Percentiles rank a stretch among this genome's conserved stretches.
Evolutionary conservation across 2,888 invertebrate genomes (phyloP).

Genomic region (Lacanobia oleracea): DNA sequence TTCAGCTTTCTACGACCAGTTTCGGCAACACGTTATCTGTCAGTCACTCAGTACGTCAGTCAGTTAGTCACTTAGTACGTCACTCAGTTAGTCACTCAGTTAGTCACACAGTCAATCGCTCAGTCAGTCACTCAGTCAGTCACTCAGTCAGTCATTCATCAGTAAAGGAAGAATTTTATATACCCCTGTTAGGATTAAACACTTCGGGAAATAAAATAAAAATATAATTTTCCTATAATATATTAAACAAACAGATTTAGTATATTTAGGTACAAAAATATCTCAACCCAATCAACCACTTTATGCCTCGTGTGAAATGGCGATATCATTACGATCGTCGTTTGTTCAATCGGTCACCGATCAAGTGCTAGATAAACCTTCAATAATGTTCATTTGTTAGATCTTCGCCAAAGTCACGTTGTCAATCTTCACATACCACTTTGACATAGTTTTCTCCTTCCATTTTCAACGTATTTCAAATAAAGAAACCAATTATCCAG

Average conservation of each 20-base stretch:
- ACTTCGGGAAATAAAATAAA: constrained; percentile 7
- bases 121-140: too few species aligned
- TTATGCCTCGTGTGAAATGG: neutral
- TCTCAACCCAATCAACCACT: neutral
- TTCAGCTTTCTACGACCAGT: too few species aligned
- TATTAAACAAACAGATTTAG: constrained; percentile 9
- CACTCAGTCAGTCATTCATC: too few species aligned
- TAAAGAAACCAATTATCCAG: neutral
- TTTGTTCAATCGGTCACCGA: neutral
- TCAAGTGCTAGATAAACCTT: neutral
- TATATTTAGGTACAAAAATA: neutral
- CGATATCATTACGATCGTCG: neutral
- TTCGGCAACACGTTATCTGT: too few species aligned
- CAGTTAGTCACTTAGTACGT: too few species aligned
- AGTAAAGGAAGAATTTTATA: too few species aligned
- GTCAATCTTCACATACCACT: neutral
- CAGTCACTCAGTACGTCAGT: too few species aligned
- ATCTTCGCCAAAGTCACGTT: neutral
- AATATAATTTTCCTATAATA: neutral
- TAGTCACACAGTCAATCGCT: too few species aligned
- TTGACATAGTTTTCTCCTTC: neutral
- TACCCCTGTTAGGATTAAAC: too few species aligned
- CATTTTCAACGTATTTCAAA: neutral
- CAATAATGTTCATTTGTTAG: neutral
- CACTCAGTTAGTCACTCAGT: too few species aligned